Evolutionary conservation across 2,888 invertebrate genomes (phyloP).

Genomic region (Lampropteryx suffumata): DNA sequence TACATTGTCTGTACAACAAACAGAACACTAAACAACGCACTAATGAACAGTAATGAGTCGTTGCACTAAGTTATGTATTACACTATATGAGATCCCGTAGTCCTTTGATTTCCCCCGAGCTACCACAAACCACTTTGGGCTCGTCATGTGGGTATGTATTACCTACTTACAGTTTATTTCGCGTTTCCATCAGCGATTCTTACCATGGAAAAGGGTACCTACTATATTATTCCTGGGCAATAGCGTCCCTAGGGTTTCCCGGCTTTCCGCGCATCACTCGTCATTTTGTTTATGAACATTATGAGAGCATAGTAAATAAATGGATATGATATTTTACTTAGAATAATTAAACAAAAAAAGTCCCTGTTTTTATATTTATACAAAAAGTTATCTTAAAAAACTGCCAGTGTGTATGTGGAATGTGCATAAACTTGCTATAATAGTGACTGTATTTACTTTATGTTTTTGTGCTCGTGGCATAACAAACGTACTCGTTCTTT

Average conservation of each 20-base stretch:
- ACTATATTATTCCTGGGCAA: conserved; percentile 20
- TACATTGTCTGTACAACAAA: not conserved
- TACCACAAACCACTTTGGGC: conserved; percentile 43
- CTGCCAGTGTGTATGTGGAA: too few species aligned
- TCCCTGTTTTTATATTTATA: not conserved
- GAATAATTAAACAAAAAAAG: not conserved
- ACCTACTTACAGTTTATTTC: conserved; percentile 37
- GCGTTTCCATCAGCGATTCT: conserved; percentile 31
- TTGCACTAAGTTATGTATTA: conserved; percentile 23
- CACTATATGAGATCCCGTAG: conserved; percentile 42
- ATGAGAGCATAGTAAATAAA: not conserved
- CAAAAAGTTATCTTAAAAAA: not conserved
- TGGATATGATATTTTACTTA: not conserved
- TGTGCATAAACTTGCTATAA: too few species aligned
- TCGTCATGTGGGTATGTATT: conserved; percentile 40
- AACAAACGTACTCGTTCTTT: too few species aligned
- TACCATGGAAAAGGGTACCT: conserved; percentile 17
- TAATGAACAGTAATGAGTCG: conserved; percentile 26
- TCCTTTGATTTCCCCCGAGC: conserved; percentile 62
- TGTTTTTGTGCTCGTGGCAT: too few species aligned
- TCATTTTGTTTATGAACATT: conserved; percentile 13
- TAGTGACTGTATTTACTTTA: too few species aligned
- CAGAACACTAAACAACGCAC: not conserved
- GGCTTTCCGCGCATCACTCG: conserved; percentile 15
- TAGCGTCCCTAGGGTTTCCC: conserved; percentile 7